phyloP scores from a whole-genome alignment of 2,797 vertebrate genomes.

The Pelodytes ibericus region DNA sequence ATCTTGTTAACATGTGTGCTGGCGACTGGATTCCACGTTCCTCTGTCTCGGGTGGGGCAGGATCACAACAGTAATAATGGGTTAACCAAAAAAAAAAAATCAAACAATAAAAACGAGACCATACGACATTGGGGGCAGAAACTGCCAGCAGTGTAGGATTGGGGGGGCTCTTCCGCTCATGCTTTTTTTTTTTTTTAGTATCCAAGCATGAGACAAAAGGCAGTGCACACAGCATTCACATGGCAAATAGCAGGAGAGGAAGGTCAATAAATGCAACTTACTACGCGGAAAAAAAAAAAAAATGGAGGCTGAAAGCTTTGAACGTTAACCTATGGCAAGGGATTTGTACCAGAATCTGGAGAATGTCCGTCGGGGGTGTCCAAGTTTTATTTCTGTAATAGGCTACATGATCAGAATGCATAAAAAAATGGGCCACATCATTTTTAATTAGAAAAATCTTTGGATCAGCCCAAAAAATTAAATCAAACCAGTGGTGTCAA shows the following conservation, averaged over 20 bases:
- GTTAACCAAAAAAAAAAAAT: conserved; percentile 65
- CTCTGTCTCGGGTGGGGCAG: not conserved
- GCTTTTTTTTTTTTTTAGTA: conserved; percentile 75
- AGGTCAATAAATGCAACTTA: conserved; percentile 4
- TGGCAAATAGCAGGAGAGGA: conserved; percentile 62
- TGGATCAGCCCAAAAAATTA: no score
- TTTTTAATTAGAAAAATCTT: no score
- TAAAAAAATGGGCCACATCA: no score
- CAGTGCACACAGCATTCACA: conserved; percentile 83
- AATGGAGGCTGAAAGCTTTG: conserved; percentile 1
- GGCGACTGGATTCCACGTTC: not conserved
- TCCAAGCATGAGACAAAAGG: conserved; percentile 78
- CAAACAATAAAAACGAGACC: conserved; percentile 56
- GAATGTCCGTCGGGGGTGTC: no score
- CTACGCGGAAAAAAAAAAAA: conserved; percentile 37
- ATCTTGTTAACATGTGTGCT: not conserved
- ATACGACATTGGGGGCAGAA: conserved; percentile 65
- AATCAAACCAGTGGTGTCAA: no score
- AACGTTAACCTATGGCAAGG: conserved; percentile 30
- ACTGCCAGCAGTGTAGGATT: no score
- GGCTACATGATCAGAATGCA: no score
- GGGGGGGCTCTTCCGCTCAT: conserved; percentile 73
- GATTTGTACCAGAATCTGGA: not conserved
- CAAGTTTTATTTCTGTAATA: no score
- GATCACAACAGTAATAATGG: conserved; percentile 35